phyloP scores from a whole-genome alignment of 2,113 vertebrate genomes.

The Halichoeres trimaculatus region DNA sequence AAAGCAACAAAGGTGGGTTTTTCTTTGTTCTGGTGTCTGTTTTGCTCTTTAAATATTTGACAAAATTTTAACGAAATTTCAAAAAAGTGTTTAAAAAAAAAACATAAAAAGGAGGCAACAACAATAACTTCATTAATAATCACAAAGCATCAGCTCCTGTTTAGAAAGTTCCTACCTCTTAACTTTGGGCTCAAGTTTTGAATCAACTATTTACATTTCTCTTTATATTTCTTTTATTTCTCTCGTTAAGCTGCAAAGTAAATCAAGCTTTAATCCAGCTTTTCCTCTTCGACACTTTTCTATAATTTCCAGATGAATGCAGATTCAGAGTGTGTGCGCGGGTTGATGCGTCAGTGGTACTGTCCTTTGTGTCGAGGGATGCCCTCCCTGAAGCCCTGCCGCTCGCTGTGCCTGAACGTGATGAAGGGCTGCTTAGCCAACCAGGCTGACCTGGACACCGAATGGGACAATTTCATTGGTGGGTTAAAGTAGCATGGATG shows the following conservation, averaged over 20 bases:
- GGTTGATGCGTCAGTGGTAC: slow-evolving; percentile 90
- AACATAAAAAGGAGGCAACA: too few species aligned
- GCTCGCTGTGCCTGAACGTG: slow-evolving; percentile 90
- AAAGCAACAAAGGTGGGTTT: slow-evolving; percentile 86
- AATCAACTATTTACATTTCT: too few species aligned
- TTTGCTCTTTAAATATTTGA: neutral
- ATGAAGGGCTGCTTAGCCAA: slow-evolving; percentile 91
- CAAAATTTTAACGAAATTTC: too few species aligned
- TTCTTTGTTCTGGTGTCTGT: neutral
- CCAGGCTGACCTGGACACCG: slow-evolving; percentile 86
- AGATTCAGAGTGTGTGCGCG: slow-evolving; percentile 84
- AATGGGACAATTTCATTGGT: slow-evolving; percentile 91
- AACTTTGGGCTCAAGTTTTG: too few species aligned
- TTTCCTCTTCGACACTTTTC: neutral
- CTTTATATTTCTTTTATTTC: neutral
- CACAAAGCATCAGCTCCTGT: too few species aligned
- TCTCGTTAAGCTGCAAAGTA: too few species aligned
- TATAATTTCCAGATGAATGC: slow-evolving; percentile 79
- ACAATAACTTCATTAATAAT: too few species aligned
- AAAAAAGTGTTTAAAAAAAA: too few species aligned
- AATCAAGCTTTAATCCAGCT: neutral
- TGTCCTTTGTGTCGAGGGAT: slow-evolving; percentile 88
- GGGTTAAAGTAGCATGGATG: slow-evolving; percentile 43
- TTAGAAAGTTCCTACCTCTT: too few species aligned
- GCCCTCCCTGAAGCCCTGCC: slow-evolving; percentile 85